Evolutionary conservation across 2,888 invertebrate genomes (phyloP).

Genomic region (Malthinus seriepunctatus): DNA sequence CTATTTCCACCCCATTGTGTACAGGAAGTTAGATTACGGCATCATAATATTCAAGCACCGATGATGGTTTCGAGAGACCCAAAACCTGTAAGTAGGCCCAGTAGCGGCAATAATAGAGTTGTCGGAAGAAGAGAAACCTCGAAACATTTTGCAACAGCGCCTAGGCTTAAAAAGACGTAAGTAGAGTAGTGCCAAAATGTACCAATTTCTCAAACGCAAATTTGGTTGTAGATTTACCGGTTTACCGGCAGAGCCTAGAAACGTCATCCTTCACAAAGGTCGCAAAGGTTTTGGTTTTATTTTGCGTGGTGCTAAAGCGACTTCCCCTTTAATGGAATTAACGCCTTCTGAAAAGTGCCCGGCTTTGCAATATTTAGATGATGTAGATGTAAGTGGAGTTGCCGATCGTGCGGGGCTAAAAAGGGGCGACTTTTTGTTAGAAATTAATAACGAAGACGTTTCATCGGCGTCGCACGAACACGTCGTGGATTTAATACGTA

Average conservation of each 20-base stretch:
- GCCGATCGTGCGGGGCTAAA: conserved; percentile 93
- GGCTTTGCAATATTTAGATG: conserved; percentile 95
- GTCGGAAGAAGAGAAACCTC: conserved; percentile 66
- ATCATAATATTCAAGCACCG: conserved; percentile 57
- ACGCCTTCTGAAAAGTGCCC: conserved; percentile 92
- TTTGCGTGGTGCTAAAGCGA: conserved; percentile 93
- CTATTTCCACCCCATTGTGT: conserved; percentile 89
- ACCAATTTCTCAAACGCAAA: not conserved
- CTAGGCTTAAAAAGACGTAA: conserved; percentile 84
- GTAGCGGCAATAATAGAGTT: conserved; percentile 62
- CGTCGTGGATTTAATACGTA: conserved; percentile 93
- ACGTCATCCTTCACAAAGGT: conserved; percentile 91
- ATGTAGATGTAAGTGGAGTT: conserved; percentile 95
- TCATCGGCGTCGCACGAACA: conserved; percentile 95
- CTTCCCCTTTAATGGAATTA: conserved; percentile 89
- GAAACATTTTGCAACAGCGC: conserved; percentile 74
- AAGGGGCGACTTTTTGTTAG: conserved; percentile 91
- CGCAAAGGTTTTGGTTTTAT: conserved; percentile 98
- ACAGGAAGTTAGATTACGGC: conserved; percentile 83
- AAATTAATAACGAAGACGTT: conserved; percentile 96
- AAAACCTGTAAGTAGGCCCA: conserved; percentile 54
- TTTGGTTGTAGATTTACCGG: conserved; percentile 24
- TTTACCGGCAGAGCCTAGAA: conserved; percentile 59
- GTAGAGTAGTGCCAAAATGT: conserved; percentile 44
- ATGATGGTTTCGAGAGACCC: conserved; percentile 55